Percentiles rank a stretch among this genome's conserved stretches.
phyloP scores from a whole-genome alignment of 2,888 invertebrate genomes.

The Scelioninae gen. 2 region DNA sequence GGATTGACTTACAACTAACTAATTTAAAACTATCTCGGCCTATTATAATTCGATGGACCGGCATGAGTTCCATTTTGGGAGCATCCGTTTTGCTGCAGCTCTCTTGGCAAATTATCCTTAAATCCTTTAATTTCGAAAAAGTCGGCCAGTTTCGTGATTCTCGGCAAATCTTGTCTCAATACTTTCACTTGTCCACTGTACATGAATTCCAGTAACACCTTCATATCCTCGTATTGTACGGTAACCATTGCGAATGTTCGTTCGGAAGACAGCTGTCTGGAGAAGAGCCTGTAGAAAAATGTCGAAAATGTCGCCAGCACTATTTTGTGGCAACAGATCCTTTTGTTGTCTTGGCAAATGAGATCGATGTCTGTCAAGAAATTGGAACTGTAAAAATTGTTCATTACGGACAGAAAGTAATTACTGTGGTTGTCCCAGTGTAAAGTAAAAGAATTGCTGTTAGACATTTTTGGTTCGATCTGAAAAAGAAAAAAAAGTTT shows the following conservation, averaged over 20 bases:
- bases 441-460: constrained; percentile 12
- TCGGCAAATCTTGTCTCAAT: constrained; percentile 19
- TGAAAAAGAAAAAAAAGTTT: too few relatives aligned
- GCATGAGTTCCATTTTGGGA: neutral
- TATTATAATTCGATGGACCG: neutral
- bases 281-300: constrained; percentile 38
- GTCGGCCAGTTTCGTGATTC: constrained; percentile 29
- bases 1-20: too few relatives aligned
- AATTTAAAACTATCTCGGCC: neutral
- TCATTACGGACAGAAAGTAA: constrained; percentile 21
- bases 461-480: constrained; percentile 16
- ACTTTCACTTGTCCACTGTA: constrained; percentile 46
- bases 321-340: constrained; percentile 34
- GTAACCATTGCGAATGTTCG: constrained; percentile 40
- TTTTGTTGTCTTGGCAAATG: constrained; percentile 32
- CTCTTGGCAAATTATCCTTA: constrained; percentile 20
- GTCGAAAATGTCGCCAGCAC: constrained; percentile 37
- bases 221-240: constrained; percentile 36
- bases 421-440: constrained; percentile 32
- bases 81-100: constrained; percentile 8
- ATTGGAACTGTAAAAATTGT: constrained; percentile 26
- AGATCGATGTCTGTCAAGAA: constrained; percentile 41
- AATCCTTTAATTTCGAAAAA: constrained; percentile 45
- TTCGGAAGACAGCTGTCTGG: constrained; percentile 11
- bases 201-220: constrained; percentile 40